phyloP scores from a whole-genome alignment of 2,888 invertebrate species.

The Eucriotettix oculatus region DNA sequence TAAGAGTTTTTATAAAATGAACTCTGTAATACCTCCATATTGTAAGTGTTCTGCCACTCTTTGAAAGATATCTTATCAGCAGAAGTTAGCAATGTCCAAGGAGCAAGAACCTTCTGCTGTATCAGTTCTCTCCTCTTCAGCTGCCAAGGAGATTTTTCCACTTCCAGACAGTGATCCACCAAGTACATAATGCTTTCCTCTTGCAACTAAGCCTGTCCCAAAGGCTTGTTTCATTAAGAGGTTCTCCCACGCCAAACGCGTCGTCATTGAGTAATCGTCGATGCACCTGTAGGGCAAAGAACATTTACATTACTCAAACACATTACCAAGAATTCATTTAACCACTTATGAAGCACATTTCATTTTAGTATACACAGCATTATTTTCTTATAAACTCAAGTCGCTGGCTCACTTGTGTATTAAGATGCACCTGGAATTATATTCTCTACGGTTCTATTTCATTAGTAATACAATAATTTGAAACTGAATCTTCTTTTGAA shows the following conservation, averaged over 20 bases:
- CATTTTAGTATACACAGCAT: too few relatives aligned
- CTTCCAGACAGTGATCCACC: conserved; percentile 22
- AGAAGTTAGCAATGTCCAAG: conserved; percentile 29
- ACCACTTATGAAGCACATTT: too few relatives aligned
- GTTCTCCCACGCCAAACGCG: conserved; percentile 82
- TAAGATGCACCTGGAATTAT: too few relatives aligned
- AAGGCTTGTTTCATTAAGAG: conserved; percentile 68
- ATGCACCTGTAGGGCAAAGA: conserved; percentile 47
- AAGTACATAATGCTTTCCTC: conserved; percentile 47
- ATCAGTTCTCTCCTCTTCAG: conserved; percentile 30
- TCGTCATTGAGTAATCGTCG: conserved; percentile 74
- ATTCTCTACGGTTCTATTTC: too few relatives aligned
- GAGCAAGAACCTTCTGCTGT: conserved; percentile 36
- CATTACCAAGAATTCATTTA: not conserved
- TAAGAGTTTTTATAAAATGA: too few relatives aligned
- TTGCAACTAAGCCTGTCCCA: conserved; percentile 48
- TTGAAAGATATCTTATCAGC: conserved; percentile 29
- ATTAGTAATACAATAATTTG: too few relatives aligned
- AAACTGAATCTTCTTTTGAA: too few relatives aligned
- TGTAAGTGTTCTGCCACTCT: conserved; percentile 31
- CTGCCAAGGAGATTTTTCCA: conserved; percentile 21
- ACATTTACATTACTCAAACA: too few relatives aligned
- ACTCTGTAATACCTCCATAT: conserved; percentile 24
- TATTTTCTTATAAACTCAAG: too few relatives aligned
- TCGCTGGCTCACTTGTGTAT: too few relatives aligned